Evolutionary conservation across 2,888 invertebrate species (phyloP).

Genomic region (Entomobrya proxima): DNA sequence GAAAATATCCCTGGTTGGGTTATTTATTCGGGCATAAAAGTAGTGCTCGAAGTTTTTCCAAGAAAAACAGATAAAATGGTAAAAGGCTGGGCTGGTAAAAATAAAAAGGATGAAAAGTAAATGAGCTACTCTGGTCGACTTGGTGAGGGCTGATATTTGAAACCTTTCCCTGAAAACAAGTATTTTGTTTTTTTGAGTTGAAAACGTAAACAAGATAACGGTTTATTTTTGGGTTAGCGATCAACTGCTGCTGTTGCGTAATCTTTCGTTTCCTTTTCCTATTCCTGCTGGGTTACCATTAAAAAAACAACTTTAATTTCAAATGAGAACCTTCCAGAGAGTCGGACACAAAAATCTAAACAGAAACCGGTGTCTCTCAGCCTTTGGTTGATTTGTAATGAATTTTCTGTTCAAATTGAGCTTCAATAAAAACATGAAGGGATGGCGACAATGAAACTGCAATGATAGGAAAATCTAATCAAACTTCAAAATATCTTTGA

Average conservation of each 20-base stretch:
- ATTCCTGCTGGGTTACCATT: too few relatives aligned
- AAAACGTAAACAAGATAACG: slow-evolving; percentile 20
- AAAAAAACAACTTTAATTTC: too few relatives aligned
- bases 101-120: not conserved
- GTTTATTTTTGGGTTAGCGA: not conserved
- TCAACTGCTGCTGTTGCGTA: not conserved
- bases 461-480: too few relatives aligned
- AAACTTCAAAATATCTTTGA: too few relatives aligned
- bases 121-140: not conserved
- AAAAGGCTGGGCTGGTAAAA: not conserved
- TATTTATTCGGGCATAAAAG: not conserved
- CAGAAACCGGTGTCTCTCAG: too few relatives aligned
- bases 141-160: slow-evolving; percentile 19
- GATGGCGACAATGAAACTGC: too few relatives aligned
- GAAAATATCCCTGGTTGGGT: not conserved
- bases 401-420: too few relatives aligned
- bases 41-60: slow-evolving; percentile 35
- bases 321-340: too few relatives aligned
- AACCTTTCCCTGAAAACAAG: not conserved
- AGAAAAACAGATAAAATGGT: not conserved
- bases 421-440: too few relatives aligned
- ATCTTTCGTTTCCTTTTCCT: too few relatives aligned
- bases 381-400: too few relatives aligned
- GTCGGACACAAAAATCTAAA: too few relatives aligned
- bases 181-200: not conserved